A percentile compares a stretch with the other conserved stretches of the same genome.
phyloP scores from a whole-genome alignment of 2,888 invertebrate genomes.

The Nemoura dubitans region DNA sequence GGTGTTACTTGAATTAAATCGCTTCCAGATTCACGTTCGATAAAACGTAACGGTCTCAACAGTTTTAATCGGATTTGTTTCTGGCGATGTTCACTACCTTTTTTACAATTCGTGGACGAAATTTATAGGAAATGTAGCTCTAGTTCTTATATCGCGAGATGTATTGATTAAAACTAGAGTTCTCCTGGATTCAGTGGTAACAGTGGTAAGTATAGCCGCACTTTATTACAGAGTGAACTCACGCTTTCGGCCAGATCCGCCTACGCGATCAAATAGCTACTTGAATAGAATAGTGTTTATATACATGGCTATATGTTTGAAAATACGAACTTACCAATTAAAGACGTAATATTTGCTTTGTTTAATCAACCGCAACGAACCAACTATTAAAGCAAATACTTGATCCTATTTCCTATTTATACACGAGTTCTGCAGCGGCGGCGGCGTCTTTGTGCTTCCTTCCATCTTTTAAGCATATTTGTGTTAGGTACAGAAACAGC shows the following conservation, averaged over 20 bases:
- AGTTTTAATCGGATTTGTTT: constrained; percentile 23
- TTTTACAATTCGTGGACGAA: constrained; percentile 5
- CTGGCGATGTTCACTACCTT: background rate
- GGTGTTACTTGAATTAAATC: background rate
- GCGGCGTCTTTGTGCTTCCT: background rate
- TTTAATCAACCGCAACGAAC: background rate
- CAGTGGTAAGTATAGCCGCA: background rate
- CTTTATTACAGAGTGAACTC: background rate
- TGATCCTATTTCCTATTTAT: background rate
- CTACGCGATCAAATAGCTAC: background rate
- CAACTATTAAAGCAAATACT: constrained; percentile 12
- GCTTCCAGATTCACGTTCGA: constrained; percentile 16
- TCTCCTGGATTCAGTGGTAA: background rate
- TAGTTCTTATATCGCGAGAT: background rate
- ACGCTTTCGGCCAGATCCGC: background rate
- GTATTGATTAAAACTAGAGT: background rate
- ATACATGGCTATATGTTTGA: background rate
- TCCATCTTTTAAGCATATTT: constrained; percentile 9
- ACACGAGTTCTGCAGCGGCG: background rate
- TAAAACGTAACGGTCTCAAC: constrained; percentile 2
- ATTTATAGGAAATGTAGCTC: background rate
- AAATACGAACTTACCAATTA: constrained; percentile 1
- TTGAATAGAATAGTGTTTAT: background rate
- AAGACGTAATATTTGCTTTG: background rate
- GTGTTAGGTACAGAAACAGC: background rate